phyloP scores from a whole-genome alignment of 2,797 vertebrate genomes.

The Neomorphus geoffroyi region DNA sequence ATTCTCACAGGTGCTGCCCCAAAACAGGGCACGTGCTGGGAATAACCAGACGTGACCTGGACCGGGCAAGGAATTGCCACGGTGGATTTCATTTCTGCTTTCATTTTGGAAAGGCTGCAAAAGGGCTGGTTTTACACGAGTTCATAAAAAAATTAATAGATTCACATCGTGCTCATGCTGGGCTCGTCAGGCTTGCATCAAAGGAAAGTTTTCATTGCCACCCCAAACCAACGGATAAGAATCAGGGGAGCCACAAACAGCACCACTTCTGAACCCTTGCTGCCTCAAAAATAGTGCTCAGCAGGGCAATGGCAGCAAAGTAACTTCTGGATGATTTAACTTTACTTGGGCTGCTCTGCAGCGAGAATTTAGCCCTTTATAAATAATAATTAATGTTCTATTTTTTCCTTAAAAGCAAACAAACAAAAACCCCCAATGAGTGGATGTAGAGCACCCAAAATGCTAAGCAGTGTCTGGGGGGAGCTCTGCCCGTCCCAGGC shows the following conservation, averaged over 20 bases:
- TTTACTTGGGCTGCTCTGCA: not conserved
- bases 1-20: conserved; percentile 16
- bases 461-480: not conserved
- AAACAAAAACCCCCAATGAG: not conserved
- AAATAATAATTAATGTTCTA: conserved; percentile 45
- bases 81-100: not conserved
- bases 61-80: not conserved
- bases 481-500: not conserved
- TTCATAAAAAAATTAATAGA: not conserved
- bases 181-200: not conserved
- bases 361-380: not conserved
- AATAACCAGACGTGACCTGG: not conserved
- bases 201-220: conserved; percentile 6
- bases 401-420: conserved; percentile 30
- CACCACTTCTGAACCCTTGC: conserved; percentile 2
- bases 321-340: not conserved
- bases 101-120: not conserved
- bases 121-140: not conserved
- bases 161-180: not conserved
- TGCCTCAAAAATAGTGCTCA: not conserved
- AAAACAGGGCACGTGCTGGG: not conserved
- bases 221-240: conserved; percentile 14
- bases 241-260: conserved; percentile 9
- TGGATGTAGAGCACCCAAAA: conserved; percentile 1
- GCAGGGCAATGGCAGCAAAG: conserved; percentile 26